phyloP scores from a whole-genome alignment of 2,888 invertebrate genomes.

The Limnephilus auricula region DNA sequence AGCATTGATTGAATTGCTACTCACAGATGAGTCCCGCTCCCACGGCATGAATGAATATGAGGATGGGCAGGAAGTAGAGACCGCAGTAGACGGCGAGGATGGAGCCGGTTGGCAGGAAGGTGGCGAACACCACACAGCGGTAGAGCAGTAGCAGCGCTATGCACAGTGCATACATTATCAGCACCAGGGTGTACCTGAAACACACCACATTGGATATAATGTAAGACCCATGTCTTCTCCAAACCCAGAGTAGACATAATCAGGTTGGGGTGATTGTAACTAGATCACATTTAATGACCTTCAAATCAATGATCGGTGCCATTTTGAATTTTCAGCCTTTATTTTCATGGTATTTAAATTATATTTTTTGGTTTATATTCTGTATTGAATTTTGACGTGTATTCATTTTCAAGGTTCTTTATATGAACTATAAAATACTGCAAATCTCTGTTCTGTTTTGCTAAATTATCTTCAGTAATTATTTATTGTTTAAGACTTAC shows the following conservation, averaged over 20 bases:
- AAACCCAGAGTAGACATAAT: neutral
- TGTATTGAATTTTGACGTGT: neutral
- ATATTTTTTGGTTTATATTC: too few relatives aligned
- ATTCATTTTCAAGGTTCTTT: neutral
- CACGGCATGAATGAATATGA: conserved; percentile 91
- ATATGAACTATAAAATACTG: too few relatives aligned
- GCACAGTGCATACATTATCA: conserved; percentile 92
- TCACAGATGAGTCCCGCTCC: conserved; percentile 95
- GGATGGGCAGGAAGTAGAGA: conserved; percentile 93
- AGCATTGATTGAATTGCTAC: conserved; percentile 68
- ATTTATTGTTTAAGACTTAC: too few relatives aligned
- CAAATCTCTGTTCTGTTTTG: too few relatives aligned
- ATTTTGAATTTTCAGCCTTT: too few relatives aligned
- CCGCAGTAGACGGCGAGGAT: conserved; percentile 94
- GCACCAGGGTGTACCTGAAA: conserved; percentile 92
- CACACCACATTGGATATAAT: neutral
- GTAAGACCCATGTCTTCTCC: neutral
- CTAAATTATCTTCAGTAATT: too few relatives aligned
- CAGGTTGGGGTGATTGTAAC: neutral
- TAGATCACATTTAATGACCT: neutral
- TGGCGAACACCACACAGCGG: conserved; percentile 82
- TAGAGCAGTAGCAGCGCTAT: conserved; percentile 87
- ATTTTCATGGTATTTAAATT: too few relatives aligned
- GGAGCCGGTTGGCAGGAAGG: conserved; percentile 82
- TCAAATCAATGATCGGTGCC: too few relatives aligned